Evolutionary conservation across 2,888 invertebrate species (phyloP), one percentile per base, ranked within the genome.

Genomic region (Koerneria pararmatus): DNA sequence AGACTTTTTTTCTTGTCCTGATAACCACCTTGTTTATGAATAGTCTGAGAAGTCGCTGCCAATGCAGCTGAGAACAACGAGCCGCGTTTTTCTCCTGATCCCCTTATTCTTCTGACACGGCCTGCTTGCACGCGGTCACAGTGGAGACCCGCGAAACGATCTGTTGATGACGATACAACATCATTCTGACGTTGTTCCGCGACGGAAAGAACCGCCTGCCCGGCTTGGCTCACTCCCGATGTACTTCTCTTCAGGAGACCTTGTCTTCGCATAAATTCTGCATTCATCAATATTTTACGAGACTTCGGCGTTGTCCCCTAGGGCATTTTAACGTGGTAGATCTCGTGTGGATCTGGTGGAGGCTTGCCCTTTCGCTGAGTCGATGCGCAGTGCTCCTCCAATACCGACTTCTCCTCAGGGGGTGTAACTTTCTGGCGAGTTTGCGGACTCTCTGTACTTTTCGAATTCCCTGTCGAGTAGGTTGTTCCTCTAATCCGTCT

Each of bases 271-370:
- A 79, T 65, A 34, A 56, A 51, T 31, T 71, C 69, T 6, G 76
- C 74, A 51, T 73, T 71, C 62, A 70, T 64, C 29, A 80, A 65
- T 22, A 80, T 79, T 24, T 72, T 58, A 8, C 70, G 69, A 3
- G 78, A 74, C 49, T 77, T 66, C 4, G 68, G 61, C 4, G 76
- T 78, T n/a, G 66, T 74, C 8, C 79, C 79, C n/a, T 60, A 67
- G 0, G 79, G 80, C 78, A 80, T 78, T 66, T 74, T 75, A 54
- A 80, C 71, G 64, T 78, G 78, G 65, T 80, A 80, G 34, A 78
- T 78, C 65, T 80, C 80, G 51, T 79, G 68, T n/a, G n/a, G 35
- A 54, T 63, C 63, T 0, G 63, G 63, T n/a, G 63, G 63, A 5
- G 63, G 63, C 32, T 54, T 53, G n/a, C 63, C 63, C 31, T 32